Conservation (phyloP, 2,113 vertebrate genomes). For the Theristicus caerulescens region DNA sequence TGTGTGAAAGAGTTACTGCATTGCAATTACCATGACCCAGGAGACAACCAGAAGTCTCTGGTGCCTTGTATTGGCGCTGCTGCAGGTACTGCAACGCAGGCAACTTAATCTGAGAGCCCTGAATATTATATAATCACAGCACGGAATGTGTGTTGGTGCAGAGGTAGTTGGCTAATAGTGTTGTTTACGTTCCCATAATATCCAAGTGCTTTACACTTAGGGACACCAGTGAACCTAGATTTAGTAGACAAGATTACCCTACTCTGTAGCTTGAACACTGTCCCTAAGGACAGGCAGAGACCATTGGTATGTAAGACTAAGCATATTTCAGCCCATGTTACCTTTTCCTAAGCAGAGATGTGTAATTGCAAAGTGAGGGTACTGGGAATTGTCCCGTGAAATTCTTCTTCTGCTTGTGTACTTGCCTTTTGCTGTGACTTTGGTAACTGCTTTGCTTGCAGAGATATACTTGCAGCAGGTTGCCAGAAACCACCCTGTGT, state of each 20-base stretch:
- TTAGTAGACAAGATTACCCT: background rate
- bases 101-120: background rate
- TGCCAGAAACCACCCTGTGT: background rate
- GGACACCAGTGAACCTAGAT: background rate
- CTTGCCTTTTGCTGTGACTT: background rate
- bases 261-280: background rate
- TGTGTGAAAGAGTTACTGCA: background rate
- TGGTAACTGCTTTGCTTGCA: background rate
- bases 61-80: background rate
- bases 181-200: background rate
- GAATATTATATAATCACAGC: background rate
- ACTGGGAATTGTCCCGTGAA: background rate
- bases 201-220: background rate
- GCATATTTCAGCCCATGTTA: background rate
- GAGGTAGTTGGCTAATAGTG: background rate
- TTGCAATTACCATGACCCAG: background rate
- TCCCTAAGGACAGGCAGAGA: background rate
- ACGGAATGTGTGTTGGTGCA: fast-evolving
- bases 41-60: background rate
- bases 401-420: background rate
- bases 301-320: background rate
- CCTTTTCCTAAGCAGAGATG: background rate
- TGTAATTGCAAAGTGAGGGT: background rate
- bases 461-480: background rate
- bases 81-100: background rate